Conservation (phyloP, 2,888 invertebrate genomes). For the Neria commutata region DNA sequence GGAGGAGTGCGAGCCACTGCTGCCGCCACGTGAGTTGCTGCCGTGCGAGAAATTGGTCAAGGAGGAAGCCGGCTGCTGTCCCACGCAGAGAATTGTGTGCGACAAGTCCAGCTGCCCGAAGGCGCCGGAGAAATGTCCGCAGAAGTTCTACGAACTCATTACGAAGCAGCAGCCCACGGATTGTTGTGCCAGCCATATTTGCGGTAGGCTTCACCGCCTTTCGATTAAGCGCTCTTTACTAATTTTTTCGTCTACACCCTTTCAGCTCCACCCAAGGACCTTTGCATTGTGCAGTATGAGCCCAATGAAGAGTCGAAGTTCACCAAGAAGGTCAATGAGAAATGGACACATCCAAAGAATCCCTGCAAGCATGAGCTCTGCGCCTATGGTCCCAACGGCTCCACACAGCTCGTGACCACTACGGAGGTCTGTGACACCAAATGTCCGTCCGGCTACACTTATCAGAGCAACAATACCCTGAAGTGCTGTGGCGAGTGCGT, state of each 20-base stretch:
- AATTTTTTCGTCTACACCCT: neutral
- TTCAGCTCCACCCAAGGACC: constrained; percentile 53
- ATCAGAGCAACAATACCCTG: constrained; percentile 54
- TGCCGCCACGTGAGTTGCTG: constrained; percentile 63
- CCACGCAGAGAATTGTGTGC: constrained; percentile 68
- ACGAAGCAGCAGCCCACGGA: constrained; percentile 54
- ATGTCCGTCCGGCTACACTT: constrained; percentile 66
- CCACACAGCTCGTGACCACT: constrained; percentile 44
- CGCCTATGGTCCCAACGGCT: constrained; percentile 51
- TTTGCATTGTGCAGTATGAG: constrained; percentile 56
- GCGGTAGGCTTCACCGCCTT: too few relatives aligned
- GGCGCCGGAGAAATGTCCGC: constrained; percentile 61
- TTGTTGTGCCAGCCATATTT: constrained; percentile 73
- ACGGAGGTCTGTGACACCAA: constrained; percentile 47
- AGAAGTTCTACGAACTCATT: constrained; percentile 66
- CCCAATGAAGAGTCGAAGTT: constrained; percentile 47
- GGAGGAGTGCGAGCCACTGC: constrained; percentile 70
- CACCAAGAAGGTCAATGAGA: constrained; percentile 59
- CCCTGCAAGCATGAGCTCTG: constrained; percentile 60
- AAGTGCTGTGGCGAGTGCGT: constrained; percentile 72
- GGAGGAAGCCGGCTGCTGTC: constrained; percentile 76
- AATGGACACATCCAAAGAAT: constrained; percentile 63
- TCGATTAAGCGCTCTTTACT: too few relatives aligned
- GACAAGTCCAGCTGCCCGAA: constrained; percentile 68
- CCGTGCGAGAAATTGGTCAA: constrained; percentile 69